These are phyloP conservation scores for Palloptera scutellata DNA, from an alignment of 2,888 invertebrate species.

Conservation along the genomic window DNA sequence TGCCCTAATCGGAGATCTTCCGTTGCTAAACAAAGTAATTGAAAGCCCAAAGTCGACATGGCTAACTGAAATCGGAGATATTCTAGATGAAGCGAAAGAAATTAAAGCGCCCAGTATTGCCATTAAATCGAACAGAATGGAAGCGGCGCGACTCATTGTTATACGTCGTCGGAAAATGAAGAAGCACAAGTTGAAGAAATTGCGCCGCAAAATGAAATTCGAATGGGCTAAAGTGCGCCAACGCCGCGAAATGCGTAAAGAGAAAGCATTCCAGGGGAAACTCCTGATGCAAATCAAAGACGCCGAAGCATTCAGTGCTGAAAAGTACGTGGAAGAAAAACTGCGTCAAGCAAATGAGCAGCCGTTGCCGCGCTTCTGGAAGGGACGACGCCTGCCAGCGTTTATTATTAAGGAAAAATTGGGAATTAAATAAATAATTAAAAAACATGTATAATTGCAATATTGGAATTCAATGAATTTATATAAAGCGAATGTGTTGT, in stretches of 20 bases:
- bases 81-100: constrained; percentile 42
- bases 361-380: constrained; percentile 67
- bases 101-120: constrained; percentile 46
- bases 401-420: constrained; percentile 74
- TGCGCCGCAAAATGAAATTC: constrained; percentile 80
- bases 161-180: constrained; percentile 86
- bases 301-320: constrained; percentile 80
- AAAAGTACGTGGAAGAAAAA: constrained; percentile 73
- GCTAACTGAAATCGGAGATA: constrained; percentile 57
- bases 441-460: neutral
- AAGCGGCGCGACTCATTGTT: constrained; percentile 77
- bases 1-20: constrained; percentile 50
- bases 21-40: constrained; percentile 43
- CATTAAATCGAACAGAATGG: constrained; percentile 67
- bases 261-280: constrained; percentile 78
- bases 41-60: constrained; percentile 51
- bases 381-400: constrained; percentile 73
- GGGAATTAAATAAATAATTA: constrained; percentile 67
- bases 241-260: constrained; percentile 76
- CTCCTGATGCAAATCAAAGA: constrained; percentile 74
- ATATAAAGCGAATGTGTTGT: constrained; percentile 13
- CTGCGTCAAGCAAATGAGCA: constrained; percentile 70
- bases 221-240: constrained; percentile 77
- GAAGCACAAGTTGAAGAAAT: constrained; percentile 82
- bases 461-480: constrained; percentile 39